Evolutionary conservation across 2,797 vertebrate genomes (phyloP).

Genomic region (Pitangus sulphuratus): DNA sequence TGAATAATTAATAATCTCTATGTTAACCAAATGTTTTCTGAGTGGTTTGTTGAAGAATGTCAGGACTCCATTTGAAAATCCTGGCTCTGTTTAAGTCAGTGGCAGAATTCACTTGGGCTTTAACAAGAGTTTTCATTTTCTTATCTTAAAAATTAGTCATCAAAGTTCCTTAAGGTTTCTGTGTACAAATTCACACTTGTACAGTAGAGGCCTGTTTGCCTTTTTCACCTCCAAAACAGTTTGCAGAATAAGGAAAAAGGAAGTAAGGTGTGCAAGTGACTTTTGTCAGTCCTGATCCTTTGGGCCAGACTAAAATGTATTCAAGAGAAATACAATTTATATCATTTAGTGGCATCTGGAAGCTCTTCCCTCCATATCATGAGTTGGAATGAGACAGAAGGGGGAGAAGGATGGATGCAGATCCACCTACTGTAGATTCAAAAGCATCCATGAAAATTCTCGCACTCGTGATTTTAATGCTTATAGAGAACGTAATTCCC

Average conservation of each 20-base stretch:
- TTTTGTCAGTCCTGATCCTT: not conserved
- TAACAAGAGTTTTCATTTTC: not conserved
- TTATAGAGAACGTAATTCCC: not conserved
- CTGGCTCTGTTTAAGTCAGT: not conserved
- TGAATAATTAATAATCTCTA: not conserved
- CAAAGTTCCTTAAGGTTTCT: not conserved
- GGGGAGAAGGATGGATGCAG: not conserved
- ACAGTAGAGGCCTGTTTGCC: not conserved
- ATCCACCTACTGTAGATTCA: not conserved
- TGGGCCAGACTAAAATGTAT: not conserved
- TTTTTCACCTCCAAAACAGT: not conserved
- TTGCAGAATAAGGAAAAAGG: not conserved
- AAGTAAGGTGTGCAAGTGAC: not conserved
- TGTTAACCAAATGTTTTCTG: slow-evolving; percentile 10
- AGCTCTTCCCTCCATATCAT: not conserved
- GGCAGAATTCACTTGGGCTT: not conserved
- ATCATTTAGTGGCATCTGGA: not conserved
- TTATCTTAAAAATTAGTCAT: not conserved
- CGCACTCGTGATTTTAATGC: not conserved
- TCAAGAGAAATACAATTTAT: not conserved
- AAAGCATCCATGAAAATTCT: not conserved
- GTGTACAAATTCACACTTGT: not conserved
- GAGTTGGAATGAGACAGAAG: not conserved
- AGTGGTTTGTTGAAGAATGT: not conserved
- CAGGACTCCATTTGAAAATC: not conserved